Base-by-base conservation (phyloP, 2,888 invertebrate genomes). In the Labia minor region DNA sequence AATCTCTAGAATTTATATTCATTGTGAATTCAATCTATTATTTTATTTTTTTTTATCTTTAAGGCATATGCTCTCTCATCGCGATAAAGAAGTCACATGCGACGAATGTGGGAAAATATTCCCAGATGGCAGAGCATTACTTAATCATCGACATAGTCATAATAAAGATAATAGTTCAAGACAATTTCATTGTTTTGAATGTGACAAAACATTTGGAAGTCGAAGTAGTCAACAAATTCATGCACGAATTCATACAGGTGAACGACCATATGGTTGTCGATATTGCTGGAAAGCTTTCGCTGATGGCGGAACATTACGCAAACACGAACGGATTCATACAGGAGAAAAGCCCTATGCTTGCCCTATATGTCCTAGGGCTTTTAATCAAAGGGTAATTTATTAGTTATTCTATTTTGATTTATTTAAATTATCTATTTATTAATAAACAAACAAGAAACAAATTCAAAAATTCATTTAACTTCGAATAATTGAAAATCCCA, bases 261-360 rank as follows among this genome's bases (percentile, higher is more conserved):
- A 92, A 76, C 81, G 90, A 49, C 92, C 91, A 0, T 92, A 92
- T 73, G 90, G 89, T 0, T 92, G 92, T 74, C 83, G 89, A 10
- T 92, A 87, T 77, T 92, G 92, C 75, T 90, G 90, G 90, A 92
- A 92, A 75, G 91, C 91, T 0, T 92, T 92, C 75, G 92, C 92
- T 0, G 92, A 92, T 76, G 92, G 92, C 49, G 92, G 92, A 20
- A 92, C 92, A 1, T 76, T 92, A 62, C 79, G 92, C 33, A 92
- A 92, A 74, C 92, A 92, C 75, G 92, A 92, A 74, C 81, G 92
- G 10, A 92, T 92, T 72, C 92, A 92, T 73, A 92, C 92, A 0
- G 84, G 88, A 20, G 90, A 90, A 74, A 92, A 92, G 74, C 92
- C 92, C 0, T 92, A 92, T 74, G 91, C 89, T 8, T 92, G 92